A percentile compares a stretch with the other conserved stretches of the same genome.
These are phyloP conservation scores for Trichechus manatus DNA, from an alignment of 2,113 vertebrate species.

Conservation along the genomic window DNA sequence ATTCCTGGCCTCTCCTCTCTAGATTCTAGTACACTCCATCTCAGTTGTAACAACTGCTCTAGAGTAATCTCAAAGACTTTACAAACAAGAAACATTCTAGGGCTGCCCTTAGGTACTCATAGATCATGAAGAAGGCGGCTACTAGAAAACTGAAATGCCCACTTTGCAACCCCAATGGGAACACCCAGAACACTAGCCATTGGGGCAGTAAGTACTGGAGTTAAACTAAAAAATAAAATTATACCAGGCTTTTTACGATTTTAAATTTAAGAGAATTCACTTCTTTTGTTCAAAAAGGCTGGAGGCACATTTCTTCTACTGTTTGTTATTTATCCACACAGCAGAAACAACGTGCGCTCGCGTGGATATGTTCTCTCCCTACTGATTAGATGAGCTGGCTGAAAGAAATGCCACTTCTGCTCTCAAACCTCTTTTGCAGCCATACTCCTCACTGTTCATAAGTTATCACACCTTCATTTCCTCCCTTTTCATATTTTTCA, in stretches of 20 bases:
- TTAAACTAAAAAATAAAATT: neutral
- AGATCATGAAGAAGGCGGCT: neutral
- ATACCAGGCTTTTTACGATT: neutral
- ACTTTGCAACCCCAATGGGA: neutral
- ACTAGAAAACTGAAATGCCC: neutral
- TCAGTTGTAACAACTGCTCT: neutral
- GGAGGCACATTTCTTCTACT: neutral
- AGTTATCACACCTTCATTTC: neutral
- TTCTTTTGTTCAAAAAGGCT: neutral
- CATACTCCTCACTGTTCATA: neutral
- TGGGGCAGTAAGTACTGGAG: neutral
- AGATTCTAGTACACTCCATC: neutral
- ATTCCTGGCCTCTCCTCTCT: neutral
- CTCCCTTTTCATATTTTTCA: neutral
- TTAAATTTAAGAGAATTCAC: neutral
- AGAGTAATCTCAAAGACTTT: neutral
- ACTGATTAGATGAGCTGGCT: neutral
- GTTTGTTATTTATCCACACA: neutral
- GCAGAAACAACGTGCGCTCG: neutral
- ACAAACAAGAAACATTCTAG: neutral
- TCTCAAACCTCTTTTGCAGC: neutral
- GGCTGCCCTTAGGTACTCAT: neutral
- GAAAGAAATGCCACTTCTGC: neutral
- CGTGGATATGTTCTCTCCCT: neutral
- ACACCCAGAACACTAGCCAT: neutral